Evolutionary conservation across 1,140 invertebrate species (phyloP).

Genomic region (Bathynomus jamesi): DNA sequence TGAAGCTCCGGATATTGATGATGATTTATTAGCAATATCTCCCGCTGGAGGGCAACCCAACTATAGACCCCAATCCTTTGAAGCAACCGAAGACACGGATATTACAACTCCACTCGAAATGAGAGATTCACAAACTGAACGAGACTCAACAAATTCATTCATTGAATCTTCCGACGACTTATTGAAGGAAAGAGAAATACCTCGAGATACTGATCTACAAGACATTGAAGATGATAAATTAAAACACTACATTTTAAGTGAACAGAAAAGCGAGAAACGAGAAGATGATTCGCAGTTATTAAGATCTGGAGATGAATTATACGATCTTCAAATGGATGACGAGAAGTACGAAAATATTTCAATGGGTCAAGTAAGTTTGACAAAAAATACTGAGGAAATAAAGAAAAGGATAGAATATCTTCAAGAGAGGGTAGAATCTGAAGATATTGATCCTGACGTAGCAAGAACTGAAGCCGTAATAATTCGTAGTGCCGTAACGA

Average conservation of each 20-base stretch:
- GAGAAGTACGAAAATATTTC: neutral
- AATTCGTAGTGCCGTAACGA: slow-evolving; percentile 19
- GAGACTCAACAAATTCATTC: slow-evolving; percentile 23
- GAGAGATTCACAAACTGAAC: slow-evolving; percentile 29
- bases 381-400: slow-evolving; percentile 1
- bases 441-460: slow-evolving; percentile 11
- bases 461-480: slow-evolving; percentile 21
- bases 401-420: slow-evolving; percentile 12
- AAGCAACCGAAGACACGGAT: slow-evolving; percentile 36
- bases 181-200: slow-evolving; percentile 9
- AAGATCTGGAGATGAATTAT: neutral
- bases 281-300: neutral
- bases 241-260: neutral
- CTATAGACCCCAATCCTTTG: slow-evolving; percentile 29
- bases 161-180: slow-evolving; percentile 22
- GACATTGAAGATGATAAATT: neutral
- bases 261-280: neutral
- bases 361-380: neutral
- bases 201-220: slow-evolving; percentile 6
- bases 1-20: slow-evolving; percentile 41
- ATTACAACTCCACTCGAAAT: slow-evolving; percentile 38
- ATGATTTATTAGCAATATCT: slow-evolving; percentile 36
- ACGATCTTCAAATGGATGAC: neutral
- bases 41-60: slow-evolving; percentile 21
- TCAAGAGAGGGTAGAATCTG: slow-evolving; percentile 16